Conservation (phyloP, 1,140 invertebrate genomes). For the Drosophila prosaltans region DNA sequence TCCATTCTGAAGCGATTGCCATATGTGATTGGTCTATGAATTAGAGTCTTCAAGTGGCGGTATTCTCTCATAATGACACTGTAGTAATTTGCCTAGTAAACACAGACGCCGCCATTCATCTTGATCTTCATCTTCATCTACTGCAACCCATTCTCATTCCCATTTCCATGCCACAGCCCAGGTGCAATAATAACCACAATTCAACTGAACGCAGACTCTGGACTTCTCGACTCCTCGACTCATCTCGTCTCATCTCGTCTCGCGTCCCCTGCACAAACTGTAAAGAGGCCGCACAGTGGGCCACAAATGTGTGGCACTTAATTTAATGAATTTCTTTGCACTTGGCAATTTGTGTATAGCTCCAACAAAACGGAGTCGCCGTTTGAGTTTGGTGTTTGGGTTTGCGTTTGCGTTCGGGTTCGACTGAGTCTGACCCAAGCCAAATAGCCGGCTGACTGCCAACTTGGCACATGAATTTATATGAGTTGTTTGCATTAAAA, state of each 20-base stretch:
- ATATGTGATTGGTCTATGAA: background rate
- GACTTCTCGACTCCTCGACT: slow-evolving; percentile 15
- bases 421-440: background rate
- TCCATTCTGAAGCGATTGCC: background rate
- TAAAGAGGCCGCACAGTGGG: slow-evolving; percentile 62
- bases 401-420: no score
- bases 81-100: slow-evolving; percentile 53
- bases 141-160: background rate
- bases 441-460: slow-evolving; percentile 45
- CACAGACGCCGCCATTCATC: slow-evolving; percentile 55
- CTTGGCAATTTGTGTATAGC: slow-evolving; percentile 55
- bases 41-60: slow-evolving; percentile 31
- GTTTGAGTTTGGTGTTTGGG: background rate
- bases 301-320: slow-evolving; percentile 79
- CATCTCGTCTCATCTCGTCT: background rate
- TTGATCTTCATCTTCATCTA: slow-evolving; percentile 7
- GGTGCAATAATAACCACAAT: slow-evolving; percentile 60
- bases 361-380: background rate
- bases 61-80: slow-evolving; percentile 31
- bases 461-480: slow-evolving; percentile 77
- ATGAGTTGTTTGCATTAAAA: slow-evolving; percentile 81
- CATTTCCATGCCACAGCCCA: slow-evolving; percentile 20
- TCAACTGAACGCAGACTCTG: slow-evolving; percentile 13
- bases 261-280: background rate
- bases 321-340: slow-evolving; percentile 81